A percentile compares a stretch with the other conserved stretches of the same genome.
Conservation (phyloP, 1,140 invertebrate genomes). For the Hypothenemus hampei region DNA sequence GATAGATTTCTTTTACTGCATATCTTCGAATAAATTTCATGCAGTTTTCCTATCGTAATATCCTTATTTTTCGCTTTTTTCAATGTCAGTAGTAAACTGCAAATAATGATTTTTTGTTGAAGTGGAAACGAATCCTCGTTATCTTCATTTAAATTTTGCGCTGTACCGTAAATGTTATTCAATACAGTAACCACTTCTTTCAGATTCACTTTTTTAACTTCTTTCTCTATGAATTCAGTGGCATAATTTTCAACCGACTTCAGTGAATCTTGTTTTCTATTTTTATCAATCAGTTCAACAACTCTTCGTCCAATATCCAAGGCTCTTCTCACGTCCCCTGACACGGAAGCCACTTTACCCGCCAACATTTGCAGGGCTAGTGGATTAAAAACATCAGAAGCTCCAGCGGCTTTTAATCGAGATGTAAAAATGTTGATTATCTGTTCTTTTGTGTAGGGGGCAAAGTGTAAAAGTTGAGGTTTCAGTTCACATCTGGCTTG, state of each 20-base stretch:
- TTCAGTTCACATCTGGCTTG: constrained; percentile 67
- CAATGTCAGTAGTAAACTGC: constrained; percentile 75
- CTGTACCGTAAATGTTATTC: constrained; percentile 79
- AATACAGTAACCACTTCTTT: constrained; percentile 76
- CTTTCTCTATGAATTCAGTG: constrained; percentile 17
- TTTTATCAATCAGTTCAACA: constrained; percentile 66
- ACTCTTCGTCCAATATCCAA: constrained; percentile 86
- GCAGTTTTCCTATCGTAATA: constrained; percentile 76
- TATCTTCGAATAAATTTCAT: constrained; percentile 64
- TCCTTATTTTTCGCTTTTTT: constrained; percentile 81
- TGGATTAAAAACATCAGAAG: constrained; percentile 68
- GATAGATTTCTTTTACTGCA: constrained; percentile 72
- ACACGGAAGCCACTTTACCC: constrained; percentile 86
- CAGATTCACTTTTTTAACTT: constrained; percentile 59
- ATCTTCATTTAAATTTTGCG: constrained; percentile 59
- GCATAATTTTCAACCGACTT: constrained; percentile 34
- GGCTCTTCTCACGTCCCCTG: constrained; percentile 90
- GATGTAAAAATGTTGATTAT: constrained; percentile 81
- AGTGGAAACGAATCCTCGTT: constrained; percentile 72
- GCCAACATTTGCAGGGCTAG: constrained; percentile 84
- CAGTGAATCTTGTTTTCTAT: constrained; percentile 31
- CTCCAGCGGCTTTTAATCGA: constrained; percentile 66
- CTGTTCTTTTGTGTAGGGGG: constrained; percentile 87
- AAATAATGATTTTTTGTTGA: constrained; percentile 88
- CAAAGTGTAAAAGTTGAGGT: constrained; percentile 78